Conservation (phyloP, 2,888 invertebrate species). For the Serripes groenlandicus region DNA sequence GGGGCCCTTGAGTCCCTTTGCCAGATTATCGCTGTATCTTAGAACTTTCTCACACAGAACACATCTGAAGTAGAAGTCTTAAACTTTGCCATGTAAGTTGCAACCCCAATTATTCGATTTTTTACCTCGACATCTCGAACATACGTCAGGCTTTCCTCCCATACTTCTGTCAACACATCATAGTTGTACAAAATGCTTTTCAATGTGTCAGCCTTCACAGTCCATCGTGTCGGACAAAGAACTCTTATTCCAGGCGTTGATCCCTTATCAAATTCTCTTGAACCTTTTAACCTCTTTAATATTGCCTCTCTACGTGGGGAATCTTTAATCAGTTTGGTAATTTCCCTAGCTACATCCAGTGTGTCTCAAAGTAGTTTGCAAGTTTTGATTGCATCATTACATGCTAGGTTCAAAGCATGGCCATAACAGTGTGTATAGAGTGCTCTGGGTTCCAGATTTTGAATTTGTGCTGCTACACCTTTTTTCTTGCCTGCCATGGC, state of each 20-base stretch:
- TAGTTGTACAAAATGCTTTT: slow-evolving; percentile 23
- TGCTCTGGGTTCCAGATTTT: slow-evolving; percentile 39
- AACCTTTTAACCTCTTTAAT: slow-evolving; percentile 51
- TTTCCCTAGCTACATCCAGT: slow-evolving; percentile 58
- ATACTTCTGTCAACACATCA: neutral
- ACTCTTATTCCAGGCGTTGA: slow-evolving; percentile 50
- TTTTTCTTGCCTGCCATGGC: slow-evolving; percentile 47
- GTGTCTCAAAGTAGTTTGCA: slow-evolving; percentile 43
- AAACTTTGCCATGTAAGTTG: slow-evolving; percentile 36
- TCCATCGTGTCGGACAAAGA: slow-evolving; percentile 53
- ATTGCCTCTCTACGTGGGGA: slow-evolving; percentile 58
- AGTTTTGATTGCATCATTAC: slow-evolving; percentile 43
- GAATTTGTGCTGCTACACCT: slow-evolving; percentile 50
- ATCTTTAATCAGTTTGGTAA: slow-evolving; percentile 58
- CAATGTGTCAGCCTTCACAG: slow-evolving; percentile 38
- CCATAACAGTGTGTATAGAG: slow-evolving; percentile 63
- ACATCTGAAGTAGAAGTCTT: slow-evolving; percentile 40
- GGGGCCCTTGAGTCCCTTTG: neutral
- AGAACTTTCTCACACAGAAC: neutral
- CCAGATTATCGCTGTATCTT: neutral
- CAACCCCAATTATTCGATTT: slow-evolving; percentile 33
- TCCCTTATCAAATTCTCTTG: neutral
- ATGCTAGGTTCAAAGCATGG: slow-evolving; percentile 60
- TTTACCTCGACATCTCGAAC: slow-evolving; percentile 31
- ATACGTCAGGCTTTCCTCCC: slow-evolving; percentile 9